These are phyloP conservation scores for Tiliacea aurago DNA, from an alignment of 2,888 invertebrate genomes.

Conservation along the genomic window DNA sequence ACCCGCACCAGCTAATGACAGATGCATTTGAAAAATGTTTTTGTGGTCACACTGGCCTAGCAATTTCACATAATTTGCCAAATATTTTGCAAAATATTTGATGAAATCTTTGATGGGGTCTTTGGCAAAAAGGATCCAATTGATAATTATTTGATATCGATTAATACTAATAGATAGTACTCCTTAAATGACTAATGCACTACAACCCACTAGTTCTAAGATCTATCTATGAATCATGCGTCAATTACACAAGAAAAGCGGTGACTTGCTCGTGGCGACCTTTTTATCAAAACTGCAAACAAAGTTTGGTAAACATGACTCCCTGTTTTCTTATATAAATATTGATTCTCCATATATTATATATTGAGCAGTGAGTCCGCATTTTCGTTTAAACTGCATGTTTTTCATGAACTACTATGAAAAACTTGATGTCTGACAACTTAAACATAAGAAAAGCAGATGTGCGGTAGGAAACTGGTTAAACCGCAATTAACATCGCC, in stretches of 20 bases:
- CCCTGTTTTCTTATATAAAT: slow-evolving; percentile 24
- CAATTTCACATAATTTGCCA: slow-evolving; percentile 30
- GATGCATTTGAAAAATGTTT: slow-evolving; percentile 48
- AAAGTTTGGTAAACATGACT: slow-evolving; percentile 17
- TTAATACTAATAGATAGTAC: slow-evolving; percentile 5
- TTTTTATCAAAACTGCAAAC: slow-evolving; percentile 46
- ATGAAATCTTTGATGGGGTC: neutral
- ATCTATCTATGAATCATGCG: slow-evolving; percentile 51
- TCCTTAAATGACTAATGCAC: slow-evolving; percentile 37
- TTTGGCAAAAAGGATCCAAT: neutral
- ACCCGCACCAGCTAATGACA: slow-evolving; percentile 45
- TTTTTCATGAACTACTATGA: slow-evolving; percentile 20
- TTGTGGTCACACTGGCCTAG: slow-evolving; percentile 25
- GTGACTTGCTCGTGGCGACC: slow-evolving; percentile 38
- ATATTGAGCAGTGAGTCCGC: slow-evolving; percentile 9
- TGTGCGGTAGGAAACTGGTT: slow-evolving; percentile 54
- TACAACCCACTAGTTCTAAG: slow-evolving; percentile 42
- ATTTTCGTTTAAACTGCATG: slow-evolving; percentile 8
- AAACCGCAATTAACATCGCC: slow-evolving; percentile 60
- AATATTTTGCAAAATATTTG: slow-evolving; percentile 10
- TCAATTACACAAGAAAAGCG: slow-evolving; percentile 44
- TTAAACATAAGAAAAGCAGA: slow-evolving; percentile 32
- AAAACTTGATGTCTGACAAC: slow-evolving; percentile 31
- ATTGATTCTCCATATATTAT: slow-evolving; percentile 16
- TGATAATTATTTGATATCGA: slow-evolving; percentile 20